phyloP scores from a whole-genome alignment of 1,140 invertebrate genomes.

The Thalassaphorura encarpata region DNA sequence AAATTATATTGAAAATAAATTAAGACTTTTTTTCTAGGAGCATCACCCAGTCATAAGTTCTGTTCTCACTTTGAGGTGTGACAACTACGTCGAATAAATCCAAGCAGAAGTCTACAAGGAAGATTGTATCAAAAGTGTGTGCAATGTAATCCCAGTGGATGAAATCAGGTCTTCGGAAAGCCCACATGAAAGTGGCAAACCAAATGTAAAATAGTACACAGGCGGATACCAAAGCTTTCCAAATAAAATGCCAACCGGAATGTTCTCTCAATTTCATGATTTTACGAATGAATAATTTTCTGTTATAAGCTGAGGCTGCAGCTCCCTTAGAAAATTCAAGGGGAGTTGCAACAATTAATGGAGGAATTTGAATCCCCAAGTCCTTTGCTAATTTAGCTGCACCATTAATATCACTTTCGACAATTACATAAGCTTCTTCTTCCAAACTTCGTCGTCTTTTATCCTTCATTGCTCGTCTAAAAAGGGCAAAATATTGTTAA shows the following conservation, averaged over 20 bases:
- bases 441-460: constrained; percentile 9
- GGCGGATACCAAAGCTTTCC: constrained; percentile 13
- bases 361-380: constrained; percentile 15
- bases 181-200: constrained; percentile 22
- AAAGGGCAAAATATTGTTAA: too few relatives aligned
- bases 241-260: too few relatives aligned
- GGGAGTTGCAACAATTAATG: constrained; percentile 17
- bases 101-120: constrained; percentile 12
- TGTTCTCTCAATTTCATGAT: too few relatives aligned
- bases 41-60: too few relatives aligned
- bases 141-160: constrained; percentile 4
- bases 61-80: constrained; percentile 21
- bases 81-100: constrained; percentile 23
- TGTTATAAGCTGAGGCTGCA: background rate
- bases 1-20: background rate
- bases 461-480: too few relatives aligned
- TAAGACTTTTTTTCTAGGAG: too few relatives aligned
- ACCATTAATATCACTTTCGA: constrained; percentile 19
- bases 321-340: background rate
- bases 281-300: too few relatives aligned
- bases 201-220: constrained; percentile 3
- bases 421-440: constrained; percentile 9
- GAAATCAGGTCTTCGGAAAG: constrained; percentile 3
- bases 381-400: constrained; percentile 18
- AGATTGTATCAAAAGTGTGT: constrained; percentile 21